Conservation (phyloP, 2,888 invertebrate species). For the Synergus gifuensis region DNA sequence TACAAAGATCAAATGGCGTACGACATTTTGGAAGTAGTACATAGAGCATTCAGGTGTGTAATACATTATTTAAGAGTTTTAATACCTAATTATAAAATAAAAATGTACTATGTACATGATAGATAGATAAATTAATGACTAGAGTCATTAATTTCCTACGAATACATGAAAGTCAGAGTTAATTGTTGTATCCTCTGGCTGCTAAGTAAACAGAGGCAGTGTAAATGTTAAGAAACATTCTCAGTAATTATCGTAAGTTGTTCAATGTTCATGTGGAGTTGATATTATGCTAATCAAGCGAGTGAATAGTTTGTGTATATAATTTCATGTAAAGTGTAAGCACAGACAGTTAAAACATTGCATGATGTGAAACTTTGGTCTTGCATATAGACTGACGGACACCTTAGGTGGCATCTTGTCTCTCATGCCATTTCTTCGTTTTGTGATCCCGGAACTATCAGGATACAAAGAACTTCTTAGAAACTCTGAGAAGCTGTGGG, state of each 20-base stretch:
- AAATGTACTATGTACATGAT: not conserved
- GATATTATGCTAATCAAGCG: not conserved
- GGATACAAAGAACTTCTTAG: conserved; percentile 81
- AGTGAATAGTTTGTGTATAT: not conserved
- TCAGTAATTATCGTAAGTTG: not conserved
- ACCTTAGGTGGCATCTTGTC: conserved; percentile 85
- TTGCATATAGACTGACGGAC: conserved; percentile 79
- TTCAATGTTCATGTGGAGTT: not conserved
- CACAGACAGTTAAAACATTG: not conserved
- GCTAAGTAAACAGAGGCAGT: not conserved
- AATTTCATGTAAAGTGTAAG: not conserved
- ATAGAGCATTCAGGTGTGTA: conserved; percentile 81
- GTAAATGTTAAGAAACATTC: not conserved
- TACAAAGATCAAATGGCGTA: conserved; percentile 81
- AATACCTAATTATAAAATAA: not conserved
- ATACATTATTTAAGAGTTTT: not conserved
- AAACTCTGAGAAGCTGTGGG: conserved; percentile 79
- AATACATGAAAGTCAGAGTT: not conserved
- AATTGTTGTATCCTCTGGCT: not conserved
- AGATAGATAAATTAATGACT: too few species aligned
- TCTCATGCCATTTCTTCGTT: conserved; percentile 84
- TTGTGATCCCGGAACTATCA: conserved; percentile 81
- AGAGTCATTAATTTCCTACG: not conserved
- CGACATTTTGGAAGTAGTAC: conserved; percentile 80
- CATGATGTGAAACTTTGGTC: conserved; percentile 52